These are phyloP conservation scores for Anastrepha obliqua DNA, from an alignment of 1,140 invertebrate species.

Conservation along the genomic window DNA sequence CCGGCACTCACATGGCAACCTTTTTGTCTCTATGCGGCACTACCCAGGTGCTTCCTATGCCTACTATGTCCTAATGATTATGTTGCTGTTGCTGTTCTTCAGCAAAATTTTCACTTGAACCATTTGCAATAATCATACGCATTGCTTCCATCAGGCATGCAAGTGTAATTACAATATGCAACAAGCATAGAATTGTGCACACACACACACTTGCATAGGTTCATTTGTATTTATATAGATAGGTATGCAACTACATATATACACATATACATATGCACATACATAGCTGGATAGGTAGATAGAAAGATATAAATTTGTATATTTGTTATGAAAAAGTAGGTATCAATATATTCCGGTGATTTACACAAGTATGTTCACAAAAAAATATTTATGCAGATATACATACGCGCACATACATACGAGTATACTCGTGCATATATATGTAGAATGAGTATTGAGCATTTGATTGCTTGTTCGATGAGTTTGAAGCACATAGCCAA, in stretches of 20 bases:
- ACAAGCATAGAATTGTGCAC: not conserved
- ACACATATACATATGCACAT: not conserved
- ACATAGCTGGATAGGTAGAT: not conserved
- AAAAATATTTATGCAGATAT: no score
- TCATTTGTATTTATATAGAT: not conserved
- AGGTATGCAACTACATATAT: not conserved
- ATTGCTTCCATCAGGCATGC: not conserved
- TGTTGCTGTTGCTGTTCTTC: not conserved
- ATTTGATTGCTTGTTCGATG: no score
- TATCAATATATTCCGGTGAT: no score
- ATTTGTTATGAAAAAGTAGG: no score
- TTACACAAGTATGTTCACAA: no score
- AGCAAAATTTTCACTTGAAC: not conserved
- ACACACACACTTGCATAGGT: not conserved
- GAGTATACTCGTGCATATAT: no score
- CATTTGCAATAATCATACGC: not conserved
- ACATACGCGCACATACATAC: no score
- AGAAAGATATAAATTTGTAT: not conserved
- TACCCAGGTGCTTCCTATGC: not conserved
- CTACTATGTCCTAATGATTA: not conserved
- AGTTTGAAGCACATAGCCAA: no score
- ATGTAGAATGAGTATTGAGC: no score
- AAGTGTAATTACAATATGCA: constrained; percentile 29
- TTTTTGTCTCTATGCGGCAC: not conserved
- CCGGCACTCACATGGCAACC: no score